Evolutionary conservation across 2,888 invertebrate species (phyloP).

Genomic region (Scrobipalpa costella): DNA sequence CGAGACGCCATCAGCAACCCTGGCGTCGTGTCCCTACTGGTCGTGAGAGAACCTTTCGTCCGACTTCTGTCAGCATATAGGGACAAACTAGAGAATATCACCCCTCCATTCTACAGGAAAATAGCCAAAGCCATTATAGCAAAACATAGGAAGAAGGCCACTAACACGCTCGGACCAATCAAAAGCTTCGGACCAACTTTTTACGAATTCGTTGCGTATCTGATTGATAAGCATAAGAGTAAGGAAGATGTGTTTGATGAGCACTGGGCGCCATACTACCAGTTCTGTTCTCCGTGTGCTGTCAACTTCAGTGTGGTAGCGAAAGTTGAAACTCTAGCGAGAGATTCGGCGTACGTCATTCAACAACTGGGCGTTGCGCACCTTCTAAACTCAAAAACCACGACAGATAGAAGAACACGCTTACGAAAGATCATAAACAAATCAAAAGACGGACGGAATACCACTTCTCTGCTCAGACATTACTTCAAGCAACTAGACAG

Average conservation of each 20-base stretch:
- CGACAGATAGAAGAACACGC: constrained; percentile 64
- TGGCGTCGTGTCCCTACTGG: constrained; percentile 84
- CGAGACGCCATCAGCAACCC: constrained; percentile 80
- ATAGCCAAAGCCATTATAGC: constrained; percentile 84
- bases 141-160: constrained; percentile 75
- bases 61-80: constrained; percentile 86
- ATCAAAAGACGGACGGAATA: constrained; percentile 76
- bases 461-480: constrained; percentile 65
- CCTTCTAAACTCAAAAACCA: constrained; percentile 65
- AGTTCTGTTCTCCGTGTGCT: constrained; percentile 84
- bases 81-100: constrained; percentile 86
- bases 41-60: constrained; percentile 88
- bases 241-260: constrained; percentile 75
- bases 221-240: constrained; percentile 81
- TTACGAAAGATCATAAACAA: constrained; percentile 79
- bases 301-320: constrained; percentile 84
- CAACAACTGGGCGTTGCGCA: constrained; percentile 81
- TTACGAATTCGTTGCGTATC: constrained; percentile 86
- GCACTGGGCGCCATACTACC: constrained; percentile 84
- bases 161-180: constrained; percentile 55
- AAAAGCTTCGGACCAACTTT: constrained; percentile 82
- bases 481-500: constrained; percentile 82
- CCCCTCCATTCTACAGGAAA: constrained; percentile 85
- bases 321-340: constrained; percentile 83
- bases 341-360: constrained; percentile 82